Conservation (phyloP, 1,140 invertebrate genomes). For the Harpegnathos saltator region DNA sequence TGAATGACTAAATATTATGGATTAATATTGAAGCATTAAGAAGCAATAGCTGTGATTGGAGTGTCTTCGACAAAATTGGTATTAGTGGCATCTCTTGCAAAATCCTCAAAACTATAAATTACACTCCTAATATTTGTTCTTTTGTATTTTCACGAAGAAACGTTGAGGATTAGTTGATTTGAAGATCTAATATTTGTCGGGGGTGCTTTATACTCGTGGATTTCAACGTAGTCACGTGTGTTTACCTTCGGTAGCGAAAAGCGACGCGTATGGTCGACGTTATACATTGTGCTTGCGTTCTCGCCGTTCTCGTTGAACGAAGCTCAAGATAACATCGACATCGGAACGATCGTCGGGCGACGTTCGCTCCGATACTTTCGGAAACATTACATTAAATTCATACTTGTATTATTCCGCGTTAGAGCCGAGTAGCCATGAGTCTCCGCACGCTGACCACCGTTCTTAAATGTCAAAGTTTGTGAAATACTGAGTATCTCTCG, state of each 20-base stretch:
- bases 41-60: too few relatives aligned
- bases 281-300: background rate
- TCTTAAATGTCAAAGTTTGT: constrained; percentile 48
- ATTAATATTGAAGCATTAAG: too few relatives aligned
- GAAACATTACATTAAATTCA: constrained; percentile 14
- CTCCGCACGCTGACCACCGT: constrained; percentile 28
- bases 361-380: background rate
- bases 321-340: constrained; percentile 9
- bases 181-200: background rate
- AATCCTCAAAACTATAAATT: too few relatives aligned
- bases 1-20: too few relatives aligned
- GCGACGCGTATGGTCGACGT: background rate
- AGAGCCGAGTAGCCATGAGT: constrained; percentile 2
- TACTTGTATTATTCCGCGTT: background rate
- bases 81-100: too few relatives aligned
- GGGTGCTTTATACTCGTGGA: background rate
- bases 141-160: too few relatives aligned
- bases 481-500: constrained; percentile 40
- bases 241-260: background rate
- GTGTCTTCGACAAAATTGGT: too few relatives aligned
- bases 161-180: background rate
- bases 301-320: background rate
- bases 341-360: background rate
- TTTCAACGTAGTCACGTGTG: background rate
- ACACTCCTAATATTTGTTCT: too few relatives aligned